A percentile compares a stretch with the other conserved stretches of the same genome.
phyloP scores from a whole-genome alignment of 2,797 vertebrate genomes.

The Adelosebastes latens region DNA sequence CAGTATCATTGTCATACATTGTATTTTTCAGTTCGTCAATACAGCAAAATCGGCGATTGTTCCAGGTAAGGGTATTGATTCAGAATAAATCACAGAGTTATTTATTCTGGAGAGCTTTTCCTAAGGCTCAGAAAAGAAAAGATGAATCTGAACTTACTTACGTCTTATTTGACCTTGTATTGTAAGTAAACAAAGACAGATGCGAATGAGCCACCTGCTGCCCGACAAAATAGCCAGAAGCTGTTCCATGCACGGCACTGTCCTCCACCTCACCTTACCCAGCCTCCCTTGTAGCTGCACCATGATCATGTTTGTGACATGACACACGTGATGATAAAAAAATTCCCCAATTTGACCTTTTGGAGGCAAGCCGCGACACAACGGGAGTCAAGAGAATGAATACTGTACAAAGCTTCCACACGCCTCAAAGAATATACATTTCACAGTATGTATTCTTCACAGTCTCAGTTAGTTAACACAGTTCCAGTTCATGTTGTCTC shows the following conservation, averaged over 20 bases:
- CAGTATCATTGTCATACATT: background rate
- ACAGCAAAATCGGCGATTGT: background rate
- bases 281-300: background rate
- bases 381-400: conserved; percentile 8
- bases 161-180: conserved; percentile 11
- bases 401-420: conserved; percentile 17
- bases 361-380: conserved; percentile 7
- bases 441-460: background rate
- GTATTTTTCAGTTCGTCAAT: background rate
- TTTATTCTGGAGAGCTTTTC: background rate
- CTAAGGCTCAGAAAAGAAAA: background rate
- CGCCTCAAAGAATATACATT: conserved; percentile 1
- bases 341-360: background rate
- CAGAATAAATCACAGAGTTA: background rate
- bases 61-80: background rate
- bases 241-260: background rate
- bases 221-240: conserved; percentile 10
- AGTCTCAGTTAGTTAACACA: background rate
- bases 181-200: conserved; percentile 22
- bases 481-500: background rate
- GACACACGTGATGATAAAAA: background rate
- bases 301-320: background rate
- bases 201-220: conserved; percentile 6
- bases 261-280: conserved; percentile 1
- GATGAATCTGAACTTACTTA: background rate